Evolutionary conservation across 2,888 invertebrate species (phyloP).

Genomic region (Drosophila cognata): DNA sequence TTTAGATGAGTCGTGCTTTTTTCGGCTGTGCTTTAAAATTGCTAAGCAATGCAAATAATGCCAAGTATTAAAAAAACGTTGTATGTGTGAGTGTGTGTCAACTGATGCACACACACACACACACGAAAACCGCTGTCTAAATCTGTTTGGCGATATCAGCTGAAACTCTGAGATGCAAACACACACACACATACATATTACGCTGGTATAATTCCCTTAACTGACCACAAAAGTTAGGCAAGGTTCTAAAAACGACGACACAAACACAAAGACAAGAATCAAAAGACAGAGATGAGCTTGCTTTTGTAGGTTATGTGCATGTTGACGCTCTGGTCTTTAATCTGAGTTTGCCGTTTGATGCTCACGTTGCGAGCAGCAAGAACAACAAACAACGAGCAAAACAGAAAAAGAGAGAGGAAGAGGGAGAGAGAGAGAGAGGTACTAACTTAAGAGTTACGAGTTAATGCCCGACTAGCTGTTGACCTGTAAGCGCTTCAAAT

Average conservation of each 20-base stretch:
- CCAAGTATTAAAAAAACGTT: not conserved
- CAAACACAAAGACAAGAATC: slow-evolving; percentile 2
- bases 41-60: not conserved
- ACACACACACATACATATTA: not conserved
- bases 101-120: not conserved
- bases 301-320: slow-evolving; percentile 18
- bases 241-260: not conserved
- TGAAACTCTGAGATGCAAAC: not conserved
- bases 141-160: slow-evolving; percentile 11
- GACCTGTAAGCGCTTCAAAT: not conserved
- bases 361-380: slow-evolving; percentile 50
- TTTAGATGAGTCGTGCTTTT: not conserved
- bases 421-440: slow-evolving; percentile 40
- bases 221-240: slow-evolving; percentile 35
- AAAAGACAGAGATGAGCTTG: not conserved
- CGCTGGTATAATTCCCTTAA: slow-evolving; percentile 34
- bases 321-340: slow-evolving; percentile 65
- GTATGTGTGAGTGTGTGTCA: not conserved
- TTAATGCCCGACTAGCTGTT: not conserved
- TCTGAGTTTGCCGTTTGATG: slow-evolving; percentile 59
- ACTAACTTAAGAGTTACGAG: not conserved
- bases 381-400: slow-evolving; percentile 19
- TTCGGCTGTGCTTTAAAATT: not conserved
- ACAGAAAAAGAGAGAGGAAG: slow-evolving; percentile 21
- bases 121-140: not conserved